phyloP scores from a whole-genome alignment of 2,797 vertebrate genomes.

The Xiphorhynchus erythropygius region DNA sequence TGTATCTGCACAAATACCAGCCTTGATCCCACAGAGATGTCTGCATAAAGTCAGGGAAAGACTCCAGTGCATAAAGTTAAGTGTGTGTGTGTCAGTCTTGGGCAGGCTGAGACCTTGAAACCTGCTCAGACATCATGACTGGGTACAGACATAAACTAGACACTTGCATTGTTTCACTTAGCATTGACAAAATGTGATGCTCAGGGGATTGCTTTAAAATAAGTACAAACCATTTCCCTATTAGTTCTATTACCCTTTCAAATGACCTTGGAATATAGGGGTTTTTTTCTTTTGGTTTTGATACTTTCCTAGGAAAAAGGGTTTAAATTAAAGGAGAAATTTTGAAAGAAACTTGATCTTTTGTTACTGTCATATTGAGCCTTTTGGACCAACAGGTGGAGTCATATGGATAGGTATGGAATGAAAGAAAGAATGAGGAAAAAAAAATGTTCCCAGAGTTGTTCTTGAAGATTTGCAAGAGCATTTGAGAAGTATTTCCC shows the following conservation, averaged over 20 bases:
- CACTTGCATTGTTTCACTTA: not conserved
- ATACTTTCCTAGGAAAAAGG: not conserved
- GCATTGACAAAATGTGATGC: conserved; percentile 8
- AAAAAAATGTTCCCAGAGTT: not conserved
- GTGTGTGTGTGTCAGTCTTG: not conserved
- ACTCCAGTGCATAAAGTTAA: not conserved
- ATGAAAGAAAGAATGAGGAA: not conserved
- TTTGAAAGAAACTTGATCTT: not conserved
- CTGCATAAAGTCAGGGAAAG: not conserved
- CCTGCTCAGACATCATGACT: not conserved
- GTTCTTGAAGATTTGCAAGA: not conserved
- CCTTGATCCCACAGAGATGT: not conserved
- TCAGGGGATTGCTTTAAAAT: not conserved
- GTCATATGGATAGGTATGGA: not conserved
- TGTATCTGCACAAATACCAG: not conserved
- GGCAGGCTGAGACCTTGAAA: conserved; percentile 42
- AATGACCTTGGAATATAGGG: not conserved
- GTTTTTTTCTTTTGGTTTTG: not conserved
- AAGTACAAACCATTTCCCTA: not conserved
- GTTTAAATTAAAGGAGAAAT: not conserved
- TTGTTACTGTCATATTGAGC: not conserved
- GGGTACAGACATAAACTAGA: conserved; percentile 29
- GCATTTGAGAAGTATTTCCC: not conserved
- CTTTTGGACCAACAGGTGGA: conserved; percentile 1
- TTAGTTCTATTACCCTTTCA: not conserved